Evolutionary conservation across 2,888 invertebrate species (phyloP), one percentile per base, ranked within the genome.

Genomic region (Rhagophthalmus giganteus): DNA sequence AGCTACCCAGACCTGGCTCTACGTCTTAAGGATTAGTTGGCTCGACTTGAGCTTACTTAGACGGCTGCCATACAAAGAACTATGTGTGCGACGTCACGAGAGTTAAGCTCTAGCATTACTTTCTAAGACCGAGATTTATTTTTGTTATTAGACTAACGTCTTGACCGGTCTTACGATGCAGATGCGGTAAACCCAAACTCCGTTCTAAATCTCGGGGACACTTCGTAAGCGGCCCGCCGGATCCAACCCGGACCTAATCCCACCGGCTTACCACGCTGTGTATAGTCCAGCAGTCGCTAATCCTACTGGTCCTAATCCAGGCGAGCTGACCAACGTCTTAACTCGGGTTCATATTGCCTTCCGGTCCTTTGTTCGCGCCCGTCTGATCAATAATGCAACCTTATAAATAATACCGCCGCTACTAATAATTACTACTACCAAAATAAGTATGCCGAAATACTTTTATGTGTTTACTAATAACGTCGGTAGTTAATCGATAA

Each of bases 1-100:
- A 73, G 70, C 68, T 69, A 70, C 69, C 65, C 68, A 67, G 68
- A 69, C 69, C 66, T 66, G 65, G 64, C 66, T 65, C 78, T 78
- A 75, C 80, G 81, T 81, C 81, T 81, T 81, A 81, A 78, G 81
- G 82, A 82, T 83, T 83, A 82, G 77, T 71, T 71, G 78, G 76
- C 77, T 74, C 68, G 68, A 69, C 69, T 70, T 69, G 70, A 71
- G 71, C 70, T 72, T 70, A 70, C 67, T 68, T 79, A 72, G 75
- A 77, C 75, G 57, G 57, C 64, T 64, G 67, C 67, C 65, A 68
- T 66, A 71, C 69, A 72, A 71, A 69, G 70, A 62, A 58, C 61
- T 66, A 34, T 44, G 67, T 66, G 63, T 67, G 61, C 67, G 64
- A 67, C 66, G 67, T 68, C 64, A 65, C 57, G 56, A 39, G 55